Base-by-base conservation (phyloP, 2,113 vertebrate genomes). In the Nothobranchius furzeri region DNA sequence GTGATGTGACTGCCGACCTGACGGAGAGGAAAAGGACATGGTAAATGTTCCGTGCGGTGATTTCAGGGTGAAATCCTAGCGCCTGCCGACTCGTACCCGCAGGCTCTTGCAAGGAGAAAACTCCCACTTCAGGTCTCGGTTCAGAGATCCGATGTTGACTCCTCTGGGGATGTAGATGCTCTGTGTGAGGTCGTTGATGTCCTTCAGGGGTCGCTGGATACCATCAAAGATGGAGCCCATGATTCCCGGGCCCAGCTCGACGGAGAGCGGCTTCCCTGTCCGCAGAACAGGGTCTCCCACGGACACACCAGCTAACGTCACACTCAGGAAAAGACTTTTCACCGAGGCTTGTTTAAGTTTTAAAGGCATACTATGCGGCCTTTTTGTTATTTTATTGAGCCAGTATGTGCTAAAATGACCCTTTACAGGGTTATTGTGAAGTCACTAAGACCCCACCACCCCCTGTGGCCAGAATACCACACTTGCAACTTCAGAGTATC, bases 201-300 rank as follows among this genome's bases (percentile, higher is more conserved):
- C 96, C 0, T 95, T 95, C 7, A 99, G 90, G 43, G 97, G 97
- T 79, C 97, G 95, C 86, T 99, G 97, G 85, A 99, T 99, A 80
- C 97, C 97, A 74, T 99, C 97, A 94, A 99, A 99, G 89, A 99
- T 99, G 70, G 97, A 96, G 58, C 97, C 97, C 97, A 99, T 99
- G 78, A 97, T 96, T 77, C 97, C 97, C 67, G 97, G 97, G 13
- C 97, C 97, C 59, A 99, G 84, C 81, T 99, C 97, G 10, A 99
- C 97, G 0, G 97, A 99, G 0, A 99, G 93, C 1, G 97, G 97
- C 80, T 99, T 99, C 14, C 97, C 97, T 7, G 97, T 99, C 8
- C 97, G 95, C 40, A 99, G 94, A 20, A 99, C 97, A 12, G 97
- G 97, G 85, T 99, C 97, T 69, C 97, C 97, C 40, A 99, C 97